phyloP scores from a whole-genome alignment of 2,113 vertebrate species.

The Murina feae region DNA sequence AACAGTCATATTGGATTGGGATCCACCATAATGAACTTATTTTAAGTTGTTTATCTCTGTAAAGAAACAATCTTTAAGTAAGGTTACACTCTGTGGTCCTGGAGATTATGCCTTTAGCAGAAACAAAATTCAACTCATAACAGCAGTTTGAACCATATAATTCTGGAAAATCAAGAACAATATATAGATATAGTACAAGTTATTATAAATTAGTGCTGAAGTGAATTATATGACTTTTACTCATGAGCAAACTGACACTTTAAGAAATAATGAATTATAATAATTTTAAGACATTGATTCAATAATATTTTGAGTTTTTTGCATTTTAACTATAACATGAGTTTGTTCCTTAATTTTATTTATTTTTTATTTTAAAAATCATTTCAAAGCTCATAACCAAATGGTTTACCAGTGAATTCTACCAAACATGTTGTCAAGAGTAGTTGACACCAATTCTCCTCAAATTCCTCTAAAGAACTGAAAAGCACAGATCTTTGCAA shows the following conservation, averaged over 20 bases:
- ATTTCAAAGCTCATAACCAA: background rate
- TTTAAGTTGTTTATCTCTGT: background rate
- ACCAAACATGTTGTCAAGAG: background rate
- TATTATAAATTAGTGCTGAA: background rate
- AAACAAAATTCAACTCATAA: background rate
- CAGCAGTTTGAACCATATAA: background rate
- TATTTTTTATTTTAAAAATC: background rate
- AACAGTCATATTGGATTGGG: background rate
- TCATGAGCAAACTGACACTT: background rate
- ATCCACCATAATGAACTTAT: rapidly evolving
- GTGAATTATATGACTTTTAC: background rate
- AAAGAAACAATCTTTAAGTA: background rate
- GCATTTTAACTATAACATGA: background rate
- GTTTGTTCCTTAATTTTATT: background rate
- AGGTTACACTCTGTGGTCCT: background rate
- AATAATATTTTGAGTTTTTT: background rate
- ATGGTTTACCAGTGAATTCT: background rate
- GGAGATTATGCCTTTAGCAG: background rate
- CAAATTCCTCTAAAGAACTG: background rate
- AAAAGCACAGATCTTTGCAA: background rate
- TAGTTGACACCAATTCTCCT: background rate
- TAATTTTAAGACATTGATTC: background rate
- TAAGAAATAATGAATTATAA: background rate
- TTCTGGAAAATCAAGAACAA: background rate
- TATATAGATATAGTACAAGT: background rate